Percentiles rank a stretch among this genome's conserved stretches.
phyloP scores from a whole-genome alignment of 2,113 vertebrate genomes.

The Arothron firmamentum region DNA sequence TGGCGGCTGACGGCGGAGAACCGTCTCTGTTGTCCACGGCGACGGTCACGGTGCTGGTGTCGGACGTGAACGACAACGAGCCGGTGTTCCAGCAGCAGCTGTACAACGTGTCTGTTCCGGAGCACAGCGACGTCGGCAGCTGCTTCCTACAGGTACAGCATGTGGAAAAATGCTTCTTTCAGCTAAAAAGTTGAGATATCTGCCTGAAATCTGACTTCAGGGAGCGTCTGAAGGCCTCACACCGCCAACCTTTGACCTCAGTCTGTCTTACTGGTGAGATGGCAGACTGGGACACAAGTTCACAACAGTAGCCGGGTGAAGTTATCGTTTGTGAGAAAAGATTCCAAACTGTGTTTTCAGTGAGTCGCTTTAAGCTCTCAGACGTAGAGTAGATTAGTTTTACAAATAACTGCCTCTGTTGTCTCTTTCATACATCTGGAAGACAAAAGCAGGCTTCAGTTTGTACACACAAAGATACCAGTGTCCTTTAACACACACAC shows the following conservation, averaged over 20 bases:
- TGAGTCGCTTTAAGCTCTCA: background rate
- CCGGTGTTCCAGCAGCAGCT: slow-evolving; percentile 82
- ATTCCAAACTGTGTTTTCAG: background rate
- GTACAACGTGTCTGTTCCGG: slow-evolving; percentile 78
- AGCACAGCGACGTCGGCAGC: slow-evolving; percentile 75
- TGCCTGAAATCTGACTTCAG: no score
- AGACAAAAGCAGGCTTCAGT: slow-evolving; percentile 50
- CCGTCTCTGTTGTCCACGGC: slow-evolving; percentile 77
- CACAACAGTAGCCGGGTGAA: no score
- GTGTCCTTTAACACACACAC: slow-evolving; percentile 49
- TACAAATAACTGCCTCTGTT: background rate
- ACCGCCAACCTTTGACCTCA: no score
- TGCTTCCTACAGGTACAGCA: slow-evolving; percentile 91
- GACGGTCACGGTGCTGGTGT: slow-evolving; percentile 76
- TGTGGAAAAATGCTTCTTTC: slow-evolving; percentile 1
- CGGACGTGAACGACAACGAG: slow-evolving; percentile 89
- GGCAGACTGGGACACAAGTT: no score
- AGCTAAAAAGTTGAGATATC: no score
- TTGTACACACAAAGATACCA: slow-evolving; percentile 58
- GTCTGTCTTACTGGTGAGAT: no score
- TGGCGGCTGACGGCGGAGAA: slow-evolving; percentile 79
- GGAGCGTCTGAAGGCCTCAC: no score
- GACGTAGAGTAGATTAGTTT: background rate
- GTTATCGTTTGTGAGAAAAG: no score
- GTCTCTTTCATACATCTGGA: slow-evolving; percentile 3